Conservation (phyloP, 2,888 invertebrate genomes). For the Alentia gelatinosa region DNA sequence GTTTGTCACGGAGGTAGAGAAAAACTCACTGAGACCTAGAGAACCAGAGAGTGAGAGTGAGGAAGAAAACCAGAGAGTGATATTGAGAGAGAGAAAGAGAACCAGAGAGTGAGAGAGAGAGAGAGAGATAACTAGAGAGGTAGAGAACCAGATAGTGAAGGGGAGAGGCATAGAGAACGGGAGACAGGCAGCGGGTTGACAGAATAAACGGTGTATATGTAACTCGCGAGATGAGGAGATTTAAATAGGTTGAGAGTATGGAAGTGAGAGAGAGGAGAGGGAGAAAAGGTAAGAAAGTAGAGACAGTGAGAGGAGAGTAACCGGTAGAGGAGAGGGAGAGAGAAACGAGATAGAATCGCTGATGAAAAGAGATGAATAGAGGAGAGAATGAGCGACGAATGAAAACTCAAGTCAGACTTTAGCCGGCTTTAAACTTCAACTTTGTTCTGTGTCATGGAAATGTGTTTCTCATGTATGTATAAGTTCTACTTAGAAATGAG, state of each 20-base stretch:
- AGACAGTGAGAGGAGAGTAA: not conserved
- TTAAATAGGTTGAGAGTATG: not conserved
- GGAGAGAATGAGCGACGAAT: too few species aligned
- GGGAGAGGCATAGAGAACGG: not conserved
- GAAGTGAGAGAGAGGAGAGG: not conserved
- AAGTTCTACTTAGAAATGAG: too few species aligned
- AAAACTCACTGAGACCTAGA: not conserved
- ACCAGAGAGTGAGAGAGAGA: conserved; percentile 7
- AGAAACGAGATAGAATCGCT: too few species aligned
- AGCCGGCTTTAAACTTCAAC: too few species aligned
- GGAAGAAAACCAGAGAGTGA: not conserved
- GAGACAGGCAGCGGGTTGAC: conserved; percentile 4
- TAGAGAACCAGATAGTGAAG: not conserved
- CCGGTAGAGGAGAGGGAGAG: not conserved
- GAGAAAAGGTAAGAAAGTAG: not conserved
- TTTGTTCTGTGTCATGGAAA: too few species aligned
- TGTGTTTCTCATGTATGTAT: too few species aligned
- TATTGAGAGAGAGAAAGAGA: not conserved
- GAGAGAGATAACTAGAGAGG: not conserved
- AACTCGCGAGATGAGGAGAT: too few species aligned
- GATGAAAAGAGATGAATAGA: too few species aligned
- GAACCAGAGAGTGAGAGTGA: not conserved
- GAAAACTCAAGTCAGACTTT: too few species aligned
- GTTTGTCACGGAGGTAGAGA: not conserved
- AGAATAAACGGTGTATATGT: too few species aligned